These are phyloP conservation scores for Drosophila infuscata DNA, from an alignment of 2,888 invertebrate species.

Conservation along the genomic window DNA sequence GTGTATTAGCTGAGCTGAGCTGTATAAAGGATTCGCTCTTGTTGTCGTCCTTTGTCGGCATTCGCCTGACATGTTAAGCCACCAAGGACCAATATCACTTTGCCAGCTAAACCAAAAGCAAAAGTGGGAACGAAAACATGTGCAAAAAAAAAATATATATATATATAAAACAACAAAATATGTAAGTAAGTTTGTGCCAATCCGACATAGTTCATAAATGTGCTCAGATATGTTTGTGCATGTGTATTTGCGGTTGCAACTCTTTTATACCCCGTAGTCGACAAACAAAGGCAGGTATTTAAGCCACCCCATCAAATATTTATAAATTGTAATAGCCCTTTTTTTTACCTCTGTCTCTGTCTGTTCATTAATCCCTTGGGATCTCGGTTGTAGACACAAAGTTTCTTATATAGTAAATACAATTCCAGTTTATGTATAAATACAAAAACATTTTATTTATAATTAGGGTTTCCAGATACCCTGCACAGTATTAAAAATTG, in stretches of 20 bases:
- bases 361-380: neutral
- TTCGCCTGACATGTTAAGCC: slow-evolving; percentile 74
- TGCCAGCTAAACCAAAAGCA: slow-evolving; percentile 36
- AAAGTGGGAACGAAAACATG: neutral
- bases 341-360: neutral
- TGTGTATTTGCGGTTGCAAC: slow-evolving; percentile 27
- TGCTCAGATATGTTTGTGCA: neutral
- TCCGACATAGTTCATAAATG: slow-evolving; percentile 33
- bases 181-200: slow-evolving; percentile 41
- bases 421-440: neutral
- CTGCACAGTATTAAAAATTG: neutral
- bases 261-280: slow-evolving; percentile 19
- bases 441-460: neutral
- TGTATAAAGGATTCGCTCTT: slow-evolving; percentile 55
- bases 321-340: slow-evolving; percentile 1
- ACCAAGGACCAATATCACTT: slow-evolving; percentile 75
- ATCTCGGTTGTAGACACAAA: neutral
- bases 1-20: slow-evolving; percentile 32
- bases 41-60: slow-evolving; percentile 43
- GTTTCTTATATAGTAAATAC: neutral
- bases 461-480: neutral
- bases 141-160: neutral
- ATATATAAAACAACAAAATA: slow-evolving; percentile 21
- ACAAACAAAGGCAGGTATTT: slow-evolving; percentile 1
- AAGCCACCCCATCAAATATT: slow-evolving; percentile 25